Base-by-base conservation (phyloP, 2,888 invertebrate genomes). In the Gibbula magus region DNA sequence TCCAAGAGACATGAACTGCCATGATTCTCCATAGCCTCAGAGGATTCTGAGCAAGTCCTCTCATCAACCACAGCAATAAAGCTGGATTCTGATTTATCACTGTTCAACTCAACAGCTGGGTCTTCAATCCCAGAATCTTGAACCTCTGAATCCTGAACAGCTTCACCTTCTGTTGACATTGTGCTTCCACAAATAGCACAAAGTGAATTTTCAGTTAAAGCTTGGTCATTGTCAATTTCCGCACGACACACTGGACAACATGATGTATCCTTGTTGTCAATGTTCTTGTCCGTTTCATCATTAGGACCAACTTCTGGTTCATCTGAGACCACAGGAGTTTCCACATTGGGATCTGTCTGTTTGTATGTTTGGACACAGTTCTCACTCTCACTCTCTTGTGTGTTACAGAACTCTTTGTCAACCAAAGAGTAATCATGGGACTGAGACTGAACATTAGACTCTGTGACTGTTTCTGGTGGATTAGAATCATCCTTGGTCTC, bases 61-160 rank as follows among this genome's bases (percentile, higher is more conserved):
- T 74, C 74, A 74, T 51, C 51, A 74, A 51, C 45, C 45, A 74
- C 18, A 29, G 61, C 70, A 39, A 70, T 35, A 39, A 70, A 70
- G 39, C 70, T 35, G 32, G 70, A 35, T 35, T 70, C 70, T 35
- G 70, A 70, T 20, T 70, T 32, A 10, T 70, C 70, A 70, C 20
- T 39, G n/a, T 70, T 35, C 16, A 35, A 32, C 1, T 20, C 32
- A 70, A 20, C 35, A 45, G 45, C 45, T 45, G 45, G 10, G 13
- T 45, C 45, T 45, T 45, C 45, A 45, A 45, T 45, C 45, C 45
- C 45, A 45, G 45, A 45, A 45, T 45, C 45, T 45, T 45, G 45
- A 45, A 45, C 45, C 45, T 45, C 45, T 32, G 70, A 35, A 70
- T 35, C 35, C n/a, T n/a, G n/a, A 70, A 35, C 35, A 32, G 35